Base-by-base conservation (phyloP, 1,140 invertebrate genomes). In the Nephotettix cincticeps region DNA sequence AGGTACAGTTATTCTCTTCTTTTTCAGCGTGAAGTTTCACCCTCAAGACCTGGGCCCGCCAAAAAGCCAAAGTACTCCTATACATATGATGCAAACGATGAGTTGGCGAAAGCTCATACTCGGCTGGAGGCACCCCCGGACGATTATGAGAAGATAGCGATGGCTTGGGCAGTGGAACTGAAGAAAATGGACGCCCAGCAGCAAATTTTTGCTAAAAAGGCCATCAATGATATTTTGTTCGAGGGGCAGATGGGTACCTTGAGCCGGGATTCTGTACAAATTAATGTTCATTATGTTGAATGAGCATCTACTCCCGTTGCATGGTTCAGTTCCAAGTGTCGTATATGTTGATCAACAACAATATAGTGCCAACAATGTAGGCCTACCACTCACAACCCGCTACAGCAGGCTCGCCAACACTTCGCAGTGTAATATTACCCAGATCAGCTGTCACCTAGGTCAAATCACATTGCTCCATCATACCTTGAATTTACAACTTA, bases 141-240 rank as follows among this genome's bases (percentile, higher is more conserved):
- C 67, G 65, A 76, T 29, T 25, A 30, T 23, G 73, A 75, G 14
- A 75, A 73, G 61, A 76, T 75, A 61, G 77, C 72, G 30, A 73
- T 73, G 25, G 72, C 69, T 61, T 77, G 75, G 76, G 74, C 75
- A 32, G 61, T 69, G 25, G 73, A 79, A 68, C 71, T 77, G 17
- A 66, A 63, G 51, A 77, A 77, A 74, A 75, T 78, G 75, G 69
- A 71, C 28, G 45, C 70, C 14, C 68, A 73, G 21, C 77, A 79
- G 36, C 76, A 76, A 65, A 70, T 79, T 17, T 77, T 75, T 74
- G 77, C 77, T 21, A 78, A 78, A 43, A 78, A 78, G 47, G 77
- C 76, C 47, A 78, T 79, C n/a, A 76, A 76, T 64, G 74, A 79
- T 17, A 74, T 79, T 70, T 45, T 68, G 30, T 67, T 67, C 64